Evolutionary conservation across 2,797 vertebrate species (phyloP).

Genomic region (Sardinella longiceps): DNA sequence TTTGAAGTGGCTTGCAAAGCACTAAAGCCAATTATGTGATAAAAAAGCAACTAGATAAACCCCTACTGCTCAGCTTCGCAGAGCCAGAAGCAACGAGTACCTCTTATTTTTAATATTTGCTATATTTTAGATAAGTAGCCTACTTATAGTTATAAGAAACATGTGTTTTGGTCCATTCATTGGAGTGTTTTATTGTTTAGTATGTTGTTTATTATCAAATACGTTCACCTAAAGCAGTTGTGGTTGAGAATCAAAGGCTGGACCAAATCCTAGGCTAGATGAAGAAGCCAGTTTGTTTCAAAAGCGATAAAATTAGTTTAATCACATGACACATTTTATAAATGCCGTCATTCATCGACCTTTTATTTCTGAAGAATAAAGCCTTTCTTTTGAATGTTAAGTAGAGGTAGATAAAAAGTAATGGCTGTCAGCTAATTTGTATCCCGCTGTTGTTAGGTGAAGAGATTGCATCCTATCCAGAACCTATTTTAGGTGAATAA

Average conservation of each 20-base stretch:
- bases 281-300: not conserved
- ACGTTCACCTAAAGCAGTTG: not conserved
- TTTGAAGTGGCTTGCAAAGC: not conserved
- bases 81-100: not conserved
- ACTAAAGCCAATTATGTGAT: not conserved
- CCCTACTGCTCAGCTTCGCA: not conserved
- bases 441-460: not conserved
- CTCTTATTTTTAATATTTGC: not conserved
- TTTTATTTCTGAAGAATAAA: not conserved
- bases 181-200: not conserved
- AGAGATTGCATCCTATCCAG: not conserved
- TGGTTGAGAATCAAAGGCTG: not conserved
- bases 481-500: not conserved
- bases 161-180: not conserved
- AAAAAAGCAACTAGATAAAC: not conserved
- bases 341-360: not conserved
- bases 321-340: constrained; percentile 4
- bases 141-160: not conserved
- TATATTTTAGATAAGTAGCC: not conserved
- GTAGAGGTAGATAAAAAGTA: not conserved
- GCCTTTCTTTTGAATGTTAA: not conserved
- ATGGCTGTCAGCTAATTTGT: not conserved
- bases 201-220: not conserved
- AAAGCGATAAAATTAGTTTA: not conserved
- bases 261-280: not conserved